Base-by-base conservation (phyloP, 2,113 vertebrate species). In the Chrysochloris asiatica region DNA sequence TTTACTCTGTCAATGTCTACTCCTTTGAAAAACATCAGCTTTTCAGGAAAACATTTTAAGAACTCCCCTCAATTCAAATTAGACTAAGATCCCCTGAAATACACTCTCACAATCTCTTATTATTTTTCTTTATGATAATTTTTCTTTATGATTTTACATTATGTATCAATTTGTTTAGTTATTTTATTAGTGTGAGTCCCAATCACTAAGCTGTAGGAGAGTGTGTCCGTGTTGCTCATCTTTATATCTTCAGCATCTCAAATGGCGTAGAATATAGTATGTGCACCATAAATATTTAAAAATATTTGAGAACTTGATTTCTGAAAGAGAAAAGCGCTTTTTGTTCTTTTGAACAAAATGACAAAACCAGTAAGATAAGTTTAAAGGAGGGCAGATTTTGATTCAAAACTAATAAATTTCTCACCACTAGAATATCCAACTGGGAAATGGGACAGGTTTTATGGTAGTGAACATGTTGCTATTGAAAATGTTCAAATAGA, bases 361-460 rank as follows among this genome's bases (percentile, higher is more conserved):
- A 19, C 43, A 24, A 24, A 69, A 59, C 6, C n/a, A 30, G 24
- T 24, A 38, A 45, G 30, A 52, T 8, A 72, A 43, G 17, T 80
- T 38, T 61, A 85, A 88, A 61, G 22, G 43, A 76, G 30, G 43
- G 4, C 11, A 56, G 3, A 1, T 16, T 85, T 45, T 76, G 21
- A 47, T 84, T 88, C 26, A 41, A 69, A 93, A 76, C 11, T 88
- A 81, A 52, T 63, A 54, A 1, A 78, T 47, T 75, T 93, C 65
- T 76, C 41, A n/a, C 45, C 69, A 52, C 36, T 7, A 72, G 10
- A 82, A 14, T 54, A 47, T 81, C 33, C 17, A 36, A 21, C 3
- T 54, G 38, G 67, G 47, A 52, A 81, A 47, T 71, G 16, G 8
- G 6, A 4, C 52, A 52, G 17, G 50, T 48, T 22, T 43, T 50